Evolutionary conservation across 2,888 invertebrate species (phyloP).

Genomic region (Nezara viridula): DNA sequence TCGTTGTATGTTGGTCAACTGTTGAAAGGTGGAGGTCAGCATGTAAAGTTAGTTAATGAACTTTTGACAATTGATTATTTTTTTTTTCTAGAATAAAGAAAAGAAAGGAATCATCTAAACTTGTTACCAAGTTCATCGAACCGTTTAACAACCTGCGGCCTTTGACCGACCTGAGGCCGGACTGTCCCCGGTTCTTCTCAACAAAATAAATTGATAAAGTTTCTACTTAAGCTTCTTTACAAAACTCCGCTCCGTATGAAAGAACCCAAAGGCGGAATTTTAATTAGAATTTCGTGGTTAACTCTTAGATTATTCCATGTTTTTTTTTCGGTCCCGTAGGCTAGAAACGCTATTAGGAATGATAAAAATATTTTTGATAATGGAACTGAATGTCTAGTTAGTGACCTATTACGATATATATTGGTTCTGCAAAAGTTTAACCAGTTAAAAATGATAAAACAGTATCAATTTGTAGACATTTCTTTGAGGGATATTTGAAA

Average conservation of each 20-base stretch:
- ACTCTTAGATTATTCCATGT: neutral
- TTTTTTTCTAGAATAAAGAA: neutral
- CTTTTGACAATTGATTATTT: too few species aligned
- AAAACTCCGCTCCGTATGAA: neutral
- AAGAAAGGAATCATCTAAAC: neutral
- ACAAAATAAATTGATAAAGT: slow-evolving; percentile 35
- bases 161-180: neutral
- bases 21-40: too few species aligned
- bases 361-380: too few species aligned
- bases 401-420: too few species aligned
- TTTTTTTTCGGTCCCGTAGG: neutral
- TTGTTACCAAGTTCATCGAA: neutral
- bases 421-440: too few species aligned
- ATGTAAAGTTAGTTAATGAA: too few species aligned
- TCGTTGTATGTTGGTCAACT: too few species aligned
- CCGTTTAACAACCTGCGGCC: neutral
- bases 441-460: too few species aligned
- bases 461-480: too few species aligned
- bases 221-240: slow-evolving; percentile 18
- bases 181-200: neutral
- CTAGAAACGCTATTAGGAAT: too few species aligned
- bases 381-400: too few species aligned
- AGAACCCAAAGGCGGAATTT: neutral
- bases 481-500: too few species aligned
- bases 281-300: neutral